Conservation (phyloP, 2,113 vertebrate species). For the Menidia beryllina region DNA sequence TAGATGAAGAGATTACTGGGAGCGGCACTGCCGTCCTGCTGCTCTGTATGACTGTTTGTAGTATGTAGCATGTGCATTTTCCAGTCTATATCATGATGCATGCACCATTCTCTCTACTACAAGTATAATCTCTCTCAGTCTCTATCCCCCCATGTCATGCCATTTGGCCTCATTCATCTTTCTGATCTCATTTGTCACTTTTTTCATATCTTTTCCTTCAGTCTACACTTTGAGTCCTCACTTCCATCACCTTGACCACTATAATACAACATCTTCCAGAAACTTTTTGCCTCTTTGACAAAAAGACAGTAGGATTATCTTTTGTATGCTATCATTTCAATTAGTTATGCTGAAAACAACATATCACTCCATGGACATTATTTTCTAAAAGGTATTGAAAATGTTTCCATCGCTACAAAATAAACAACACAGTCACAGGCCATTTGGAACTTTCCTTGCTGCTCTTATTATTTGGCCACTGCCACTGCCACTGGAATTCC, state of each 20-base stretch:
- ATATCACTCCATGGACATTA: background rate
- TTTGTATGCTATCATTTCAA: background rate
- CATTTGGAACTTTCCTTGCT: background rate
- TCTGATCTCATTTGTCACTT: constrained; percentile 37
- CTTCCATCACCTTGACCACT: background rate
- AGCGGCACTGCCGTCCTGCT: constrained; percentile 34
- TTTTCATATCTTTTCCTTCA: background rate
- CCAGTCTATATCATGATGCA: constrained; percentile 48
- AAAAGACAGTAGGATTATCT: background rate
- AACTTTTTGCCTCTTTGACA: background rate
- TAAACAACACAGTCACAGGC: background rate
- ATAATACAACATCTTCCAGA: background rate
- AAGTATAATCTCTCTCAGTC: constrained; percentile 5
- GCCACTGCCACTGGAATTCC: background rate
- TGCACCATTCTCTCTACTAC: constrained; percentile 42
- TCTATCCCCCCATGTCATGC: background rate
- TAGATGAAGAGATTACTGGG: constrained; percentile 69
- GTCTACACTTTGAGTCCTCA: constrained; percentile 4
- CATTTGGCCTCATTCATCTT: constrained; percentile 24
- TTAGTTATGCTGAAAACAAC: background rate
- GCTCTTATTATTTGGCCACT: no score
- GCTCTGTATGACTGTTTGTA: background rate
- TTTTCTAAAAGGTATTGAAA: background rate
- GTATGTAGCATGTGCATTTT: constrained; percentile 15
- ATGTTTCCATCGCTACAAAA: background rate